A percentile compares a stretch with the other conserved stretches of the same genome.
Evolutionary conservation across 2,113 vertebrate genomes (phyloP).

Genomic region (Excalfactoria chinensis): DNA sequence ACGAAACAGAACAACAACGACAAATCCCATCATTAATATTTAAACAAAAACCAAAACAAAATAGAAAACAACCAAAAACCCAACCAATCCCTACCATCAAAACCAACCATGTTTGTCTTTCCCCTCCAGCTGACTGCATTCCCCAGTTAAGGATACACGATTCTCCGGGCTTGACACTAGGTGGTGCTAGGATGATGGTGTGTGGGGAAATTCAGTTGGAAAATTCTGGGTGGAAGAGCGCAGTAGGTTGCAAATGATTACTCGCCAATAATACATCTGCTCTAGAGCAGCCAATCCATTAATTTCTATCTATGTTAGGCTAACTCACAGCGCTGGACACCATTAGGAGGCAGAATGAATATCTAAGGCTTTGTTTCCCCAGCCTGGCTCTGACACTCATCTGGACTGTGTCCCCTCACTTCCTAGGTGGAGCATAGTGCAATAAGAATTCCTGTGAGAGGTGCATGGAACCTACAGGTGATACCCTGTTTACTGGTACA

Average conservation of each 20-base stretch:
- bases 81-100: background rate
- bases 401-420: constrained; percentile 35
- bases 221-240: constrained; percentile 5
- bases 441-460: background rate
- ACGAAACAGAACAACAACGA: background rate
- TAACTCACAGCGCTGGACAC: constrained; percentile 37
- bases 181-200: constrained; percentile 56
- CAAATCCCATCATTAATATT: background rate
- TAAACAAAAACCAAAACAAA: background rate
- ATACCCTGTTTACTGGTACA: background rate
- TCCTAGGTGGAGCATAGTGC: accelerated
- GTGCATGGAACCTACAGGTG: background rate
- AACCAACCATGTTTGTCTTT: background rate
- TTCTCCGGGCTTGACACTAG: constrained; percentile 32
- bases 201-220: background rate
- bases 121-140: accelerated
- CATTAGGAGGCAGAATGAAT: background rate
- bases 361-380: background rate
- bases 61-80: background rate
- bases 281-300: constrained; percentile 30
- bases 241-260: constrained; percentile 7
- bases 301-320: background rate
- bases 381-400: constrained; percentile 17
- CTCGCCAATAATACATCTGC: constrained; percentile 25
- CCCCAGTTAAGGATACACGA: accelerated